Base-by-base conservation (phyloP, 2,113 vertebrate species). In the Silurus meridionalis region DNA sequence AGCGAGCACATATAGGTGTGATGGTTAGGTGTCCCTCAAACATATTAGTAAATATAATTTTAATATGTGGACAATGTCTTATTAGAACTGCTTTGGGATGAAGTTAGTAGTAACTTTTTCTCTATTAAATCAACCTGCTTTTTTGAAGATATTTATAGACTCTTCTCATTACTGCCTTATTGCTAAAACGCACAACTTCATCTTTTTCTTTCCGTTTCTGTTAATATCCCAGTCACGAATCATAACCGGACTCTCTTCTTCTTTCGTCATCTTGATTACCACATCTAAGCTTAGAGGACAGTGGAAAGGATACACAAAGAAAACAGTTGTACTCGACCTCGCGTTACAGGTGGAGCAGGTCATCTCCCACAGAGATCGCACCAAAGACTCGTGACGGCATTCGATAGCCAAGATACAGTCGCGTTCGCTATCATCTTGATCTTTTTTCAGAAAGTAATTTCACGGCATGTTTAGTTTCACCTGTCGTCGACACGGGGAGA, bases 381-480 rank as follows among this genome's bases (percentile, higher is more conserved):
- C 55, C 55, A 28, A 80, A 80, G 14, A 60, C 55, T 80, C 8
- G 17, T 19, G 77, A 0, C 37, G 15, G 4, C 78, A 61, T 61
- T 61, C 58, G 4, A 10, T 48, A 9, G 14, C 15, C 21, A 61
- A 46, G 19, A 25, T 25, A 80, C 48, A 46, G 46, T 11, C 60
- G 53, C 14, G 10, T 46, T 37, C 21, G 15, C 60, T 55, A 4
- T 17, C 8, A 46, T 2, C 17, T 53, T 66, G 61, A 61, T 46
- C 63, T 6, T 1, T 46, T 63, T 61, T 46, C 19, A 23, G 60
- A 55, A 67, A 50, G 46, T 28, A 7, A 60, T 85, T 80, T 46
- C 79, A 60, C 23, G 3, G 17, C 28, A 25, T 85, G 21, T 88
- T 71, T 28, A 25, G 74, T 82, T 74, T 85, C 55, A 55, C 63